Conservation (phyloP, 1,140 invertebrate species). For the Pemphigus obesinymphae region DNA sequence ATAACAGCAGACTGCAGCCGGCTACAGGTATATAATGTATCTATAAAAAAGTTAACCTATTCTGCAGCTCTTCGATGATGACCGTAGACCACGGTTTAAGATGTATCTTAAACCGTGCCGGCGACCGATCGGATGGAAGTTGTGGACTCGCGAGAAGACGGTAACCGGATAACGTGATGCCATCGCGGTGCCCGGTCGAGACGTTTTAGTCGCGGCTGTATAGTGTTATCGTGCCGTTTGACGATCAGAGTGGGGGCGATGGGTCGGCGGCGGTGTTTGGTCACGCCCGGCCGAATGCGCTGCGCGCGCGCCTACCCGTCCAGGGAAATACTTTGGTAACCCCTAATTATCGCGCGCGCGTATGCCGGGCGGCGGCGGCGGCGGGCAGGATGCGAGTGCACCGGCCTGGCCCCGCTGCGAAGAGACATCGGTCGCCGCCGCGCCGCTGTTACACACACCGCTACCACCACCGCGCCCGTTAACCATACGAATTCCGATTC, state of each 20-base stretch:
- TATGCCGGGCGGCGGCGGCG: background rate
- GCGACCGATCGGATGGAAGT: background rate
- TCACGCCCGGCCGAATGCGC: background rate
- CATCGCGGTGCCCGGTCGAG: too few species aligned
- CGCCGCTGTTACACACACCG: background rate
- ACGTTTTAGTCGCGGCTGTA: too few species aligned
- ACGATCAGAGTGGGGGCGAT: background rate
- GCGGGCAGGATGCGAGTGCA: background rate
- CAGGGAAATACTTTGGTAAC: background rate
- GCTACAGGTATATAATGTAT: too few species aligned
- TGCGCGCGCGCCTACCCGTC: background rate
- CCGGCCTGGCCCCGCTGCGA: background rate
- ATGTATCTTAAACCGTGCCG: too few species aligned
- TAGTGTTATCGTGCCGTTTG: background rate
- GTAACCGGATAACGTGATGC: too few species aligned
- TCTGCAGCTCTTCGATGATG: too few species aligned
- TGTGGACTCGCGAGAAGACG: background rate
- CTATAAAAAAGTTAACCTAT: too few species aligned
- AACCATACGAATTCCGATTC: conserved; percentile 20
- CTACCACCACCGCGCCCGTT: background rate
- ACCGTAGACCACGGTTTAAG: too few species aligned
- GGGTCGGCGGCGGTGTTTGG: background rate
- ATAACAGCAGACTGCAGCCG: too few species aligned
- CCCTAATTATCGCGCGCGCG: background rate
- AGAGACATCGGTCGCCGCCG: conserved; percentile 26